Percentiles rank a stretch among this genome's conserved stretches.
Conservation (phyloP, 2,797 vertebrate species). For the Clarias laeviceps region DNA sequence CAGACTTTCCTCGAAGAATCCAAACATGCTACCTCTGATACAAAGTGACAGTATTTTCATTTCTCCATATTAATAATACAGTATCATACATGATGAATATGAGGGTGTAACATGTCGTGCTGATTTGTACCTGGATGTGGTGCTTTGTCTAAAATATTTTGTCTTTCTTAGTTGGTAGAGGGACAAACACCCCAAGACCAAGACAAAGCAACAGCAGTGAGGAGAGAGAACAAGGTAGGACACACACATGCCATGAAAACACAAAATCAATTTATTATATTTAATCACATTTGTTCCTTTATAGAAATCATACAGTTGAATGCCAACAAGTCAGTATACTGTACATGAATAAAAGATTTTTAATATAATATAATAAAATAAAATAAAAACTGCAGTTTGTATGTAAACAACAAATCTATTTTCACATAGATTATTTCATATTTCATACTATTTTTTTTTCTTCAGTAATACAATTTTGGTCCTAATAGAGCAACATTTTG, state of each 20-base stretch:
- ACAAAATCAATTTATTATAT: neutral
- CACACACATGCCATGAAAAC: neutral
- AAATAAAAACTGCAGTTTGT: neutral
- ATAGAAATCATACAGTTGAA: too few species aligned
- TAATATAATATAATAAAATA: neutral
- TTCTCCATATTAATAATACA: neutral
- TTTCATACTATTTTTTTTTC: neutral
- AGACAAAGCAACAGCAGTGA: conserved; percentile 52
- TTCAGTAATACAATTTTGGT: neutral
- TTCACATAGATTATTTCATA: neutral
- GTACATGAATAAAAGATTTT: neutral
- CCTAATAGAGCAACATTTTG: neutral
- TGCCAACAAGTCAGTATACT: neutral
- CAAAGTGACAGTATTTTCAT: neutral
- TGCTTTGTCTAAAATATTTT: neutral
- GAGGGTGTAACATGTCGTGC: neutral
- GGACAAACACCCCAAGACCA: conserved; percentile 60
- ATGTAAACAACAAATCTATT: neutral
- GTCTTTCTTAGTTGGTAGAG: conserved; percentile 56
- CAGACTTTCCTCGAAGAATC: neutral
- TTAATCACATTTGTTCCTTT: neutral
- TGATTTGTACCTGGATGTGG: neutral
- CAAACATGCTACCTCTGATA: neutral
- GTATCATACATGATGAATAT: neutral
- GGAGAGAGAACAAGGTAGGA: conserved; percentile 57